phyloP scores from a whole-genome alignment of 2,888 invertebrate species.

The Platynereis dumerilii region DNA sequence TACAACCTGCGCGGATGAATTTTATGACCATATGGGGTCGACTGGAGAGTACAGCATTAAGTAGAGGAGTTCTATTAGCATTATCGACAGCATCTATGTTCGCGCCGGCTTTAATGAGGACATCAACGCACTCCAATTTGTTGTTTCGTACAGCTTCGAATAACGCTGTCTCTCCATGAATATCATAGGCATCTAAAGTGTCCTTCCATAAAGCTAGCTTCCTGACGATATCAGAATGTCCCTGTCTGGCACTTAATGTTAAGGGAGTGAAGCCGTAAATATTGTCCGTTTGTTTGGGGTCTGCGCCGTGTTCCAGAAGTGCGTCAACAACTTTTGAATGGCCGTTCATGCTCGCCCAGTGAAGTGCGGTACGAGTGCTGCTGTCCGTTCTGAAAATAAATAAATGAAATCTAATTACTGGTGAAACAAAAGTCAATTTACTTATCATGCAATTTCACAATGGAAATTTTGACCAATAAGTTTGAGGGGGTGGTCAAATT shows the following conservation, averaged over 20 bases:
- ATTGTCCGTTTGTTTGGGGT: neutral
- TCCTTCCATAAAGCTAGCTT: neutral
- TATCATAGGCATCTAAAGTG: neutral
- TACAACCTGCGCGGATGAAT: constrained; percentile 1
- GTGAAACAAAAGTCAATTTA: too few relatives aligned
- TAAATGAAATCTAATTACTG: too few relatives aligned
- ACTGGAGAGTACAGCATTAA: constrained; percentile 1
- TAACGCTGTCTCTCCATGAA: constrained; percentile 1
- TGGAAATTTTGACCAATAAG: too few relatives aligned
- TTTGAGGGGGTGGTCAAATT: too few relatives aligned
- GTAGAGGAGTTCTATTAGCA: neutral
- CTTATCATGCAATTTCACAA: too few relatives aligned
- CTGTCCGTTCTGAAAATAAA: neutral
- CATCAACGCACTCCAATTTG: neutral
- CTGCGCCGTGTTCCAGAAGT: neutral
- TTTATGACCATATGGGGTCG: constrained; percentile 4
- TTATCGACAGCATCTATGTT: neutral
- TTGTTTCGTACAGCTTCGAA: constrained; percentile 5
- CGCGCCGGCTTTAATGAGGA: neutral
- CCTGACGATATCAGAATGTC: constrained; percentile 5
- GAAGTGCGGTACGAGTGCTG: neutral
- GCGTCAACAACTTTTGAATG: neutral
- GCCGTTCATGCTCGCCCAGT: constrained; percentile 5
- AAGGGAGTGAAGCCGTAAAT: constrained; percentile 3
- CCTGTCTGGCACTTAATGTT: neutral